phyloP scores from a whole-genome alignment of 2,113 vertebrate genomes.

The Vombatus ursinus region DNA sequence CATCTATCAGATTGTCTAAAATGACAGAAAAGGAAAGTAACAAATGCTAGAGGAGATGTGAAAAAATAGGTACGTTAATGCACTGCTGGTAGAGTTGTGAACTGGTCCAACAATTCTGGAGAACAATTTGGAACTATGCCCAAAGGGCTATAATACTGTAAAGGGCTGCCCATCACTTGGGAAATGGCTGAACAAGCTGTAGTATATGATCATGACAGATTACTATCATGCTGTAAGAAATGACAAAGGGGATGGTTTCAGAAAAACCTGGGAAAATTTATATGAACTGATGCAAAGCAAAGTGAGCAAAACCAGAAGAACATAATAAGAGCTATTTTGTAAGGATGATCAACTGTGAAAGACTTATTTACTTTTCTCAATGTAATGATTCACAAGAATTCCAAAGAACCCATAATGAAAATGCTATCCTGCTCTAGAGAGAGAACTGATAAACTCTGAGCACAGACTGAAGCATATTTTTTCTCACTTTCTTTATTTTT shows the following conservation, averaged over 20 bases:
- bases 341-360: background rate
- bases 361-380: background rate
- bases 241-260: background rate
- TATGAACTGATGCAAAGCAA: background rate
- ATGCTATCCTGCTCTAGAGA: background rate
- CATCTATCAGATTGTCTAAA: background rate
- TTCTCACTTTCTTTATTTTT: background rate
- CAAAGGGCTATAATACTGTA: background rate
- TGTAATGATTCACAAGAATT: background rate
- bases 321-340: background rate
- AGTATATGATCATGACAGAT: background rate
- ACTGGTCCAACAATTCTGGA: no score
- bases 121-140: background rate
- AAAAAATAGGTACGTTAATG: background rate
- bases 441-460: no score
- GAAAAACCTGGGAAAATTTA: background rate
- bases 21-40: background rate
- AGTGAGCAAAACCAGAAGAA: background rate
- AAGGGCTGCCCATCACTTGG: background rate
- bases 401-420: background rate
- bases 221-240: background rate
- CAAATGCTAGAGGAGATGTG: background rate
- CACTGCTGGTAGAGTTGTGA: no score
- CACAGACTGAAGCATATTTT: no score
- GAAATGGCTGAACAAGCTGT: background rate